phyloP scores from a whole-genome alignment of 2,797 vertebrate genomes.

The Pangasius larnaudii region DNA sequence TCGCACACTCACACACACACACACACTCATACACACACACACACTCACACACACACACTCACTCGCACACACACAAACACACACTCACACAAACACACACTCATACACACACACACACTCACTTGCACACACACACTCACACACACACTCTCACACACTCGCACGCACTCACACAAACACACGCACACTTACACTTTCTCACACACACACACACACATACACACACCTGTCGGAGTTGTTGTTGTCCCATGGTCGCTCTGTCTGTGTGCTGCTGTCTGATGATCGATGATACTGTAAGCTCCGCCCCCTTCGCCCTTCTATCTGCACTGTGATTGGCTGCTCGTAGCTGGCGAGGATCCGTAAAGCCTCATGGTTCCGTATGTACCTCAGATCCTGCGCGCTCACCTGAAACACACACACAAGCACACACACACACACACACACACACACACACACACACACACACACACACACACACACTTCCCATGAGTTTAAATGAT shows the following conservation, averaged over 20 bases:
- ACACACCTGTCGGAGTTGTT: constrained; percentile 33
- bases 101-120: no score
- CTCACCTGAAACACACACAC: constrained; percentile 65
- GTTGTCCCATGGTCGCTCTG: constrained; percentile 72
- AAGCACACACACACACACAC: constrained; percentile 11
- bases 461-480: neutral
- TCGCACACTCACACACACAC: no score
- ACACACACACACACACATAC: neutral
- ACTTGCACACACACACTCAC: no score
- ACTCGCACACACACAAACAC: no score
- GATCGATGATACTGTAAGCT: constrained; percentile 57
- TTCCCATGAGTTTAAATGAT: no score
- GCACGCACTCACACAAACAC: no score
- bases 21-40: no score
- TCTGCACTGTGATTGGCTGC: constrained; percentile 80
- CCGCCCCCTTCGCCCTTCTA: constrained; percentile 73
- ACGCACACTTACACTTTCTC: no score
- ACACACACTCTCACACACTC: no score
- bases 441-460: neutral
- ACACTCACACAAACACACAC: no score
- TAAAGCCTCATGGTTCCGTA: constrained; percentile 76
- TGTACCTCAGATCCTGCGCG: constrained; percentile 72
- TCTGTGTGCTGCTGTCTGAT: constrained; percentile 66
- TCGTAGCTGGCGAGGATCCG: constrained; percentile 76
- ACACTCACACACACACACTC: no score